Percentiles rank a stretch among this genome's conserved stretches.
Conservation (phyloP, 2,888 invertebrate genomes). For the Euzophera pinguis region DNA sequence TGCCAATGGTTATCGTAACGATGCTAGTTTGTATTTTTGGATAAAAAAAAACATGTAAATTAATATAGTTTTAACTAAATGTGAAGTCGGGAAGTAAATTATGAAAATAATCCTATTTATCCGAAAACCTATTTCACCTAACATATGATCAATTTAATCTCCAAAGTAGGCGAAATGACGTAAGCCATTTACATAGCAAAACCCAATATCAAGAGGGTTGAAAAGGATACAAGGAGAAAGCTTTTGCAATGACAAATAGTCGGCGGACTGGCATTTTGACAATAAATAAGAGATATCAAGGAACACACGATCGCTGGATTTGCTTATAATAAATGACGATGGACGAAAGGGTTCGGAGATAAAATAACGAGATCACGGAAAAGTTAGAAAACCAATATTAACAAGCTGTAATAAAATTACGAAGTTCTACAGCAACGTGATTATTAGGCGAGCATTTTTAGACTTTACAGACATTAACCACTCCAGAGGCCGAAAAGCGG, state of each 20-base stretch:
- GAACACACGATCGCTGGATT: constrained; percentile 50
- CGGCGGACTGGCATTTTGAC: constrained; percentile 70
- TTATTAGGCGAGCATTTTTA: no score
- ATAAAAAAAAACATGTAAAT: no score
- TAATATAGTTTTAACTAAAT: no score
- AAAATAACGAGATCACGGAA: constrained; percentile 2
- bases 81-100: no score
- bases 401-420: no score
- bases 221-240: constrained; percentile 55
- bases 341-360: constrained; percentile 64
- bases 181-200: constrained; percentile 24
- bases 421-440: no score
- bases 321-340: constrained; percentile 73
- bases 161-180: constrained; percentile 16
- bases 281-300: constrained; percentile 74
- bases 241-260: constrained; percentile 77
- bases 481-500: no score
- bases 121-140: background rate
- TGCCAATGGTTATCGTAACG: no score
- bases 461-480: no score
- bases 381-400: background rate
- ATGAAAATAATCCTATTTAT: background rate
- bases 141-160: constrained; percentile 1
- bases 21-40: no score
- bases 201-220: constrained; percentile 40